A percentile compares a stretch with the other conserved stretches of the same genome.
Evolutionary conservation across 23 tunicate genomes (phyloP).

Genomic region (Corella eumyota): DNA sequence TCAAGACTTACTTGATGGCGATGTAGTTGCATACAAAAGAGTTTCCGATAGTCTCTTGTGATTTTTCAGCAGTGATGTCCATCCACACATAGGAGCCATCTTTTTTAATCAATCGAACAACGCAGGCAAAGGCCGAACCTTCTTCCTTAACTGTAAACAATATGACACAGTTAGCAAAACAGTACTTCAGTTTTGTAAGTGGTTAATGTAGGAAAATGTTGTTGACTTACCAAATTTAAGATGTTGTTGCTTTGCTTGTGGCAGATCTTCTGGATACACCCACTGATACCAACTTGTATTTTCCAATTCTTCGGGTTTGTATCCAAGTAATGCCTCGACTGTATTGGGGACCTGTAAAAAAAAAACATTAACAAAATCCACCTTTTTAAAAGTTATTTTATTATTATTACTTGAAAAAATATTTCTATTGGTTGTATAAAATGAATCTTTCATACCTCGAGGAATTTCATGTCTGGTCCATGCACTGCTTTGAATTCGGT

Average conservation of each 20-base stretch:
- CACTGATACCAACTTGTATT: slow-evolving; percentile 90
- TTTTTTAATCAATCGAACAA: slow-evolving; percentile 76
- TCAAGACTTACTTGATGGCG: slow-evolving; percentile 45
- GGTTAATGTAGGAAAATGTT: too few species aligned
- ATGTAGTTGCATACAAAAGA: slow-evolving; percentile 95
- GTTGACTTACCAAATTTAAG: slow-evolving; percentile 76
- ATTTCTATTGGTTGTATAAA: background rate
- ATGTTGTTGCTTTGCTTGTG: slow-evolving; percentile 87
- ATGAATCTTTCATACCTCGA: slow-evolving; percentile 39
- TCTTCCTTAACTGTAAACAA: slow-evolving; percentile 80
- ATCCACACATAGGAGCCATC: slow-evolving; percentile 70
- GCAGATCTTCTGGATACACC: slow-evolving; percentile 85
- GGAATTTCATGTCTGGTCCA: slow-evolving; percentile 82
- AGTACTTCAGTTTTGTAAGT: background rate
- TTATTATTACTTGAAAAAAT: too few species aligned
- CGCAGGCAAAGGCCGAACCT: slow-evolving; percentile 88
- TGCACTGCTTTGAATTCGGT: slow-evolving; percentile 93
- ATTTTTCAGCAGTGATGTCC: slow-evolving; percentile 88
- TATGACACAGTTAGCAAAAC: background rate
- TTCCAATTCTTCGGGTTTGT: slow-evolving; percentile 81
- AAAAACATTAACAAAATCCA: background rate
- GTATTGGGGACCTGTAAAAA: slow-evolving; percentile 56
- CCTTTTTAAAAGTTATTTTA: background rate
- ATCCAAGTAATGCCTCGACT: slow-evolving; percentile 72
- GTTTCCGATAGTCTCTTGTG: slow-evolving; percentile 78